Evolutionary conservation across 2,888 invertebrate genomes (phyloP).

Genomic region (Electrophaes corylata): DNA sequence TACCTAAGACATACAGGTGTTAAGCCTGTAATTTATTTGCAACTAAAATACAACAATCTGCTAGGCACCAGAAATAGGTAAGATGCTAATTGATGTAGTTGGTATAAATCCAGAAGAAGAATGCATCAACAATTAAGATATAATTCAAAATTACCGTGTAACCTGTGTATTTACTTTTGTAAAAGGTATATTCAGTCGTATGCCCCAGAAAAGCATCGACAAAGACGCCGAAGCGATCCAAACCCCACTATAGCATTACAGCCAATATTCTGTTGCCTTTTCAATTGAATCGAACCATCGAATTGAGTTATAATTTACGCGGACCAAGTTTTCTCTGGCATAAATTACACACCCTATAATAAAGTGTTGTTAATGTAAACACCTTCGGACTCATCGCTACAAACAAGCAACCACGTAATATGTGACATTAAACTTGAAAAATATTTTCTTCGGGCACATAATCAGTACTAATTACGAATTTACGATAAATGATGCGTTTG

Average conservation of each 20-base stretch:
- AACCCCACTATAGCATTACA: constrained; percentile 26
- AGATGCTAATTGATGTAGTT: too few relatives aligned
- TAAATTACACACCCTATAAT: constrained; percentile 41
- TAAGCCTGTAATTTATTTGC: too few relatives aligned
- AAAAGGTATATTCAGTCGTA: constrained; percentile 12
- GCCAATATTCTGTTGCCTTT: constrained; percentile 29
- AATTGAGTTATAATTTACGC: constrained; percentile 45
- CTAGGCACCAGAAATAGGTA: too few relatives aligned
- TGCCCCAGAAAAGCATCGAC: constrained; percentile 23
- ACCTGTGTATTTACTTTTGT: constrained; percentile 26
- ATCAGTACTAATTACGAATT: constrained; percentile 76
- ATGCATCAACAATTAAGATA: constrained; percentile 24
- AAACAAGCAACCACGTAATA: constrained; percentile 54
- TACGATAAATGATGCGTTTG: constrained; percentile 76
- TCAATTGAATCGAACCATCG: constrained; percentile 38
- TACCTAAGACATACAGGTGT: too few relatives aligned
- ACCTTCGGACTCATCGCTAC: constrained; percentile 35
- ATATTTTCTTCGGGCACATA: constrained; percentile 59
- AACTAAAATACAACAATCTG: too few relatives aligned
- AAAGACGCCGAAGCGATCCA: constrained; percentile 23
- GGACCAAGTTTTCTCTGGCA: constrained; percentile 35
- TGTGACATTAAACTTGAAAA: constrained; percentile 61
- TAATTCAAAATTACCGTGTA: constrained; percentile 26
- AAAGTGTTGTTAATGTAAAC: constrained; percentile 45
- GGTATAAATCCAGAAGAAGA: background rate